These are phyloP conservation scores for Alca torda DNA, from an alignment of 2,797 vertebrate genomes.

Conservation along the genomic window DNA sequence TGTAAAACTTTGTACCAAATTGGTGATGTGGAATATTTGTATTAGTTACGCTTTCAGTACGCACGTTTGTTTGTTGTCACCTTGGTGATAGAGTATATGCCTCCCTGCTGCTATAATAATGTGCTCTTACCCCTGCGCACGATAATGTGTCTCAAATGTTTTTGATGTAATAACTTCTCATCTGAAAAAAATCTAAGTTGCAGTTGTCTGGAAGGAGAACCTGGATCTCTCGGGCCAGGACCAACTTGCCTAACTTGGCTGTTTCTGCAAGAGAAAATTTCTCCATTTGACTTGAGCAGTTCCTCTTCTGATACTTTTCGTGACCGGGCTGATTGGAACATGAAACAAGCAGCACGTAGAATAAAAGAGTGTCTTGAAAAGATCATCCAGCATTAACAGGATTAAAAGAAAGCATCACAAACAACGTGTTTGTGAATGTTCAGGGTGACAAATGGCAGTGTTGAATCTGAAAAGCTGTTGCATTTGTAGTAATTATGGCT, in stretches of 20 bases:
- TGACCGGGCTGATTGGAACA: background rate
- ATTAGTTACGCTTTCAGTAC: background rate
- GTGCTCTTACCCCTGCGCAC: background rate
- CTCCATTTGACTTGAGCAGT: background rate
- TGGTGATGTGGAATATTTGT: background rate
- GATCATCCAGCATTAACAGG: background rate
- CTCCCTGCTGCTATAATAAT: background rate
- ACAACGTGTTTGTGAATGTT: background rate
- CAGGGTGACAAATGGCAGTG: background rate
- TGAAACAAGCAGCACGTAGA: background rate
- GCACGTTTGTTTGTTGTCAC: background rate
- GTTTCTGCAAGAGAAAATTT: background rate
- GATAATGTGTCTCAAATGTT: background rate
- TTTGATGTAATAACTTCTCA: background rate
- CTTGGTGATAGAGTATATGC: background rate
- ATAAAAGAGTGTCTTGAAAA: background rate
- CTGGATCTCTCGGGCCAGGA: background rate
- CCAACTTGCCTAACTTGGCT: background rate
- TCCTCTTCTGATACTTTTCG: background rate
- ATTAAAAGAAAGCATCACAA: background rate
- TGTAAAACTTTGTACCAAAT: rapidly evolving
- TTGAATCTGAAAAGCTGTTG: background rate
- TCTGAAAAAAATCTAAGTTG: background rate
- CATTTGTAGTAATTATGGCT: background rate
- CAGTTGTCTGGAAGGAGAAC: background rate